phyloP scores from a whole-genome alignment of 2,797 vertebrate genomes.

The Spea hammondii region DNA sequence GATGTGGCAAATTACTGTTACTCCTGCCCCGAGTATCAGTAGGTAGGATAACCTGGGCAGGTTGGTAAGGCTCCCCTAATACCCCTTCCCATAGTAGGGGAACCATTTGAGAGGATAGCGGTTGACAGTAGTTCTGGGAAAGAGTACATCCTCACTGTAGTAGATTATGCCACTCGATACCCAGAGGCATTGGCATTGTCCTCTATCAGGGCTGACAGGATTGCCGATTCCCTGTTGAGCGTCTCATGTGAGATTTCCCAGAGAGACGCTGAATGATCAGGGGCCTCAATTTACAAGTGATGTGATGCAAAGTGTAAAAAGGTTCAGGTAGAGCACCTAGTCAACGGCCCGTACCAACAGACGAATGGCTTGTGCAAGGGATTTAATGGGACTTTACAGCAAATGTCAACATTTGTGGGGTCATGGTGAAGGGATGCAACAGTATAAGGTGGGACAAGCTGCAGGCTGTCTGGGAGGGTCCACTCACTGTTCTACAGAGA shows the following conservation, averaged over 20 bases:
- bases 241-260: not conserved
- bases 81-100: not conserved
- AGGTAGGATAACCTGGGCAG: not conserved
- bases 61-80: not conserved
- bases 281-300: not conserved
- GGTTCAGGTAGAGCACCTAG: constrained; percentile 6
- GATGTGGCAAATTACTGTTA: constrained; percentile 8
- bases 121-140: constrained; percentile 10
- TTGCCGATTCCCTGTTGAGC: not conserved
- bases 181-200: constrained; percentile 8
- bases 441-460: not conserved
- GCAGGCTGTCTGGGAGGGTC: not conserved
- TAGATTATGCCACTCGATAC: constrained; percentile 14
- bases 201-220: constrained; percentile 9
- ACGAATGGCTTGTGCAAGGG: constrained; percentile 18
- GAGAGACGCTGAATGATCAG: not conserved
- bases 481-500: not conserved
- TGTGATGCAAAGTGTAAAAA: not conserved
- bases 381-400: constrained; percentile 18
- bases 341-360: not conserved
- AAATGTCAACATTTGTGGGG: not conserved
- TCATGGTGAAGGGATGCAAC: not conserved
- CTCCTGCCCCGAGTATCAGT: not conserved
- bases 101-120: constrained; percentile 1
- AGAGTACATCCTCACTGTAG: constrained; percentile 7